These are phyloP conservation scores for Haliclona indistincta DNA, from an alignment of 37 sponge, comb jelly and placozoan species.

Conservation along the genomic window DNA sequence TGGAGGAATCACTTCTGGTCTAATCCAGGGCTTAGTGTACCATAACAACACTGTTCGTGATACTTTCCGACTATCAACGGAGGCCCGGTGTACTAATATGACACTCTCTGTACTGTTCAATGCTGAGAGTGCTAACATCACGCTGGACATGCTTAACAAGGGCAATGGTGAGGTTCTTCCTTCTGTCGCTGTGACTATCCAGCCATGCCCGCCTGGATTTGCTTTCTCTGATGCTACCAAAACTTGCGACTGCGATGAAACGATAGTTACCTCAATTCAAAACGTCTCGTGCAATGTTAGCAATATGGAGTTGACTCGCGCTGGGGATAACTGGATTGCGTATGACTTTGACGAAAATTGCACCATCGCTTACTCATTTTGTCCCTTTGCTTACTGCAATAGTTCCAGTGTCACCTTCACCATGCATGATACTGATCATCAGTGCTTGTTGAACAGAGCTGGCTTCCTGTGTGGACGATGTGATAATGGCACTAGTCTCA, in stretches of 20 bases:
- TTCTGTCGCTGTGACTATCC: neutral
- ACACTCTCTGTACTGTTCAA: neutral
- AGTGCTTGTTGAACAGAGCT: conserved; percentile 12
- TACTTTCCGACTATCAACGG: neutral
- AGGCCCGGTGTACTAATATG: neutral
- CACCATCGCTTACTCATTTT: neutral
- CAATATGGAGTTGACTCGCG: neutral
- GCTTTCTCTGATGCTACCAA: neutral
- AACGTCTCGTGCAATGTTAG: neutral
- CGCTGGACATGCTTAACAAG: too few relatives aligned
- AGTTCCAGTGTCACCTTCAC: neutral
- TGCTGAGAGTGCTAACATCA: neutral
- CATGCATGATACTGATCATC: neutral
- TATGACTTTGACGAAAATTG: neutral
- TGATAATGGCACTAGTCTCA: conserved; percentile 16
- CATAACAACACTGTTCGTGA: neutral
- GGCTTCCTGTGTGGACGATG: conserved; percentile 32
- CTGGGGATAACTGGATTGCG: neutral
- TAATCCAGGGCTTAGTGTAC: conserved; percentile 1
- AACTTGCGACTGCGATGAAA: neutral
- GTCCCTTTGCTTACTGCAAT: conserved; percentile 5
- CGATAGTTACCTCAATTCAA: neutral
- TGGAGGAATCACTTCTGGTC: conserved; percentile 7
- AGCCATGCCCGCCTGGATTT: conserved; percentile 11
- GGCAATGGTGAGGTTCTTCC: too few relatives aligned